Evolutionary conservation across 2,888 invertebrate species (phyloP).

Genomic region (Apodemia mormo): DNA sequence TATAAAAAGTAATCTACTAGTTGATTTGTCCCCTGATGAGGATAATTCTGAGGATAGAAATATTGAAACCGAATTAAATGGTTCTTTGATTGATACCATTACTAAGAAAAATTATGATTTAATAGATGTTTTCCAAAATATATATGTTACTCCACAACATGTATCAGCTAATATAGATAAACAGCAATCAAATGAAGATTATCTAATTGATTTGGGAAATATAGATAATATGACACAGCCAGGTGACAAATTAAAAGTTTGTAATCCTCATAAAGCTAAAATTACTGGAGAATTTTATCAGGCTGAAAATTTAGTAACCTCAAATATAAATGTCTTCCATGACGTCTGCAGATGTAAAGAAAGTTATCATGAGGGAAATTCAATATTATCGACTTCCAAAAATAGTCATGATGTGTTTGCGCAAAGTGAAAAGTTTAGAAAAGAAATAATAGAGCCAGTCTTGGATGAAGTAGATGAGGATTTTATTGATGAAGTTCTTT

Average conservation of each 20-base stretch:
- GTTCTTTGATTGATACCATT: not conserved
- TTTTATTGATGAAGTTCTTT: not conserved
- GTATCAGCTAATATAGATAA: not conserved
- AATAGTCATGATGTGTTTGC: not conserved
- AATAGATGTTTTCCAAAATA: not conserved
- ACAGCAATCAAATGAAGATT: not conserved
- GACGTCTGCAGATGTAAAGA: not conserved
- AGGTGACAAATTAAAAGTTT: not conserved
- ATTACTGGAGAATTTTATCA: not conserved
- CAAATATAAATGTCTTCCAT: not conserved
- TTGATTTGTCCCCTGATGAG: no score
- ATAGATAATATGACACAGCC: not conserved
- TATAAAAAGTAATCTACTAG: no score
- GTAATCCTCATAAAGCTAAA: not conserved
- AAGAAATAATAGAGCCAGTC: not conserved
- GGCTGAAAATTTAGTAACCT: not conserved
- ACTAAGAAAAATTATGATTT: not conserved
- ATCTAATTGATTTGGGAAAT: not conserved
- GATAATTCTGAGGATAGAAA: not conserved
- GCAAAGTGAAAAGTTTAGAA: not conserved
- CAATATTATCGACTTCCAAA: not conserved
- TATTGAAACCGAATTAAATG: not conserved
- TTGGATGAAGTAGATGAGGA: not conserved
- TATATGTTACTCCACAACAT: not conserved
- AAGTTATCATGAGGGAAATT: not conserved